Conservation (phyloP, 2,888 invertebrate species). For the Acrobasis consociella region DNA sequence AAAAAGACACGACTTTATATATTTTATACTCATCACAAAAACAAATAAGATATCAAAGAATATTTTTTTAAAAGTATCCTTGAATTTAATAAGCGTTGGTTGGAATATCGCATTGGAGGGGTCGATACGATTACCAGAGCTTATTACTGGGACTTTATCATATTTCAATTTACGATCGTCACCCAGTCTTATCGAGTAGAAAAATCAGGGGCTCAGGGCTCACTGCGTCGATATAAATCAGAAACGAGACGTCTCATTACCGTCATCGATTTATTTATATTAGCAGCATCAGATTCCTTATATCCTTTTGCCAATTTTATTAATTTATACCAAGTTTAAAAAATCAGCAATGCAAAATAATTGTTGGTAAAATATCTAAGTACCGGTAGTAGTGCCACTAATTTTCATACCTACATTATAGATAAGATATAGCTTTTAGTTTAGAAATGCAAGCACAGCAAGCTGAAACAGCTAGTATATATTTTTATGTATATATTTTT, state of each 20-base stretch:
- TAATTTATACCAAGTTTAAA: too few species aligned
- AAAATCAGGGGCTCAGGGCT: slow-evolving; percentile 66
- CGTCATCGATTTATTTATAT: slow-evolving; percentile 54
- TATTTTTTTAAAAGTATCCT: slow-evolving; percentile 13
- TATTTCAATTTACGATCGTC: slow-evolving; percentile 83
- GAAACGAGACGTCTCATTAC: slow-evolving; percentile 76
- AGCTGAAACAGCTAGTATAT: too few species aligned
- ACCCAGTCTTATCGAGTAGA: slow-evolving; percentile 77
- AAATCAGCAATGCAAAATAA: too few species aligned
- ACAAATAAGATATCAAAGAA: too few species aligned
- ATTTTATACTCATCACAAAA: not conserved
- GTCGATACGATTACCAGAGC: slow-evolving; percentile 69
- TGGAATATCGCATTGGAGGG: slow-evolving; percentile 51
- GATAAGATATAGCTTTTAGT: too few species aligned
- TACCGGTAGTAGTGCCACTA: too few species aligned
- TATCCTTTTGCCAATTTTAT: slow-evolving; percentile 27
- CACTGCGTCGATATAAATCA: slow-evolving; percentile 70
- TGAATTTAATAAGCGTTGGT: slow-evolving; percentile 38
- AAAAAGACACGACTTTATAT: too few species aligned
- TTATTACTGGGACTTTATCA: slow-evolving; percentile 80
- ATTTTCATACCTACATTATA: too few species aligned
- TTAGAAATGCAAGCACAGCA: too few species aligned
- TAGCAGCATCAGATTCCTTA: slow-evolving; percentile 27
- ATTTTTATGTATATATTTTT: too few species aligned
- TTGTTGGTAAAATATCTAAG: too few species aligned